Conservation (phyloP, 2,797 vertebrate genomes). For the Heliangelus exortis region DNA sequence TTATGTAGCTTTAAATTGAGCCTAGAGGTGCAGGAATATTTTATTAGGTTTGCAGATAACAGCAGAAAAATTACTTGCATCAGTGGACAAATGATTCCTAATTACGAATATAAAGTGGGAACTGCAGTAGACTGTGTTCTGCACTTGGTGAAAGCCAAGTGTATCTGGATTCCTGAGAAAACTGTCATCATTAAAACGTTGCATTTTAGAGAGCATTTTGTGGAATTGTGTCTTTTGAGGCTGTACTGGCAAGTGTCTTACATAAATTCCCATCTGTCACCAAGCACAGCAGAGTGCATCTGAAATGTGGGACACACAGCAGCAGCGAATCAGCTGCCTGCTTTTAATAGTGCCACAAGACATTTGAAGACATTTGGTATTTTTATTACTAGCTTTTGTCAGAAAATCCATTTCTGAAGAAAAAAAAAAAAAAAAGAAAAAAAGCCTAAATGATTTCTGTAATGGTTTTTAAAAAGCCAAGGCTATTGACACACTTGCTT, state of each 20-base stretch:
- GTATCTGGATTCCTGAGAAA: not conserved
- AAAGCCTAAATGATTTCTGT: not conserved
- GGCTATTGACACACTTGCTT: not conserved
- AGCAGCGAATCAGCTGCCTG: slow-evolving; percentile 1
- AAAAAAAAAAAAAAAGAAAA: not conserved
- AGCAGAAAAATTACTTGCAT: not conserved
- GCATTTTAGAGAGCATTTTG: not conserved
- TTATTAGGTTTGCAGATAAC: not conserved
- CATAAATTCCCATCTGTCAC: slow-evolving; percentile 59
- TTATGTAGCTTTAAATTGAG: not conserved
- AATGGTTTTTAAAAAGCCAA: not conserved
- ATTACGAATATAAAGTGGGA: not conserved
- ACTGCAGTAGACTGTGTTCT: not conserved
- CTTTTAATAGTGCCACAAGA: slow-evolving; percentile 50
- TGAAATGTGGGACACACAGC: slow-evolving; percentile 22
- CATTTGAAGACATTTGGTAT: not conserved
- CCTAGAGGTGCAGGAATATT: not conserved
- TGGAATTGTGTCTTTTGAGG: not conserved
- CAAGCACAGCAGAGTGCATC: not conserved
- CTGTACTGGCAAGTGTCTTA: slow-evolving; percentile 47
- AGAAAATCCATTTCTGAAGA: not conserved
- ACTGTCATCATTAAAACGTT: not conserved
- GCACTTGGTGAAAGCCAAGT: not conserved
- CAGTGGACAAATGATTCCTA: not conserved
- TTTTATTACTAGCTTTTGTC: slow-evolving; percentile 19